These are phyloP conservation scores for Ptychoptera contaminata DNA, from an alignment of 2,888 invertebrate species.

Conservation along the genomic window DNA sequence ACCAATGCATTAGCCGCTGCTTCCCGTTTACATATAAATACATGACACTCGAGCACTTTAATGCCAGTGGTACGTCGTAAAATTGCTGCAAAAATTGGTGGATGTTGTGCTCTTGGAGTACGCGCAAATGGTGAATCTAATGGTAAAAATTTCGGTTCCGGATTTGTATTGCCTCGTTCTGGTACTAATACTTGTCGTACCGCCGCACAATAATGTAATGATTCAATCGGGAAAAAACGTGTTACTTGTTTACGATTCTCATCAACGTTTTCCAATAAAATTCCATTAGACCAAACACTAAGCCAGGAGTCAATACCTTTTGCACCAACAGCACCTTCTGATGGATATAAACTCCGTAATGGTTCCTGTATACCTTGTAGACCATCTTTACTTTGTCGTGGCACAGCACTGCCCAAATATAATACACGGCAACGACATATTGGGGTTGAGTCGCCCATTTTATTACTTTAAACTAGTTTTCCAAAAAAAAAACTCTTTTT, in stretches of 20 bases:
- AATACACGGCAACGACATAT: conserved; percentile 93
- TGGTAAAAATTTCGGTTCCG: conserved; percentile 79
- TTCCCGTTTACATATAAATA: conserved; percentile 92
- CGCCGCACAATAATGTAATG: conserved; percentile 90
- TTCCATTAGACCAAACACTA: conserved; percentile 93
- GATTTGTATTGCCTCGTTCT: conserved; percentile 42
- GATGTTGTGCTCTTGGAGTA: conserved; percentile 82
- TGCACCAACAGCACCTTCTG: conserved; percentile 76
- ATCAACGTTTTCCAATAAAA: conserved; percentile 88
- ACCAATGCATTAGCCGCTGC: conserved; percentile 96
- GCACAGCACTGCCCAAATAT: conserved; percentile 91
- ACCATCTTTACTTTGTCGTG: conserved; percentile 95
- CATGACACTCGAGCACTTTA: conserved; percentile 96
- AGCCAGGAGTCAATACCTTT: conserved; percentile 92
- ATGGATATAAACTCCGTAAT: conserved; percentile 85
- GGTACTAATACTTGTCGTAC: conserved; percentile 69
- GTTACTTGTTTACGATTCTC: conserved; percentile 89
- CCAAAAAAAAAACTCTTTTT: conserved; percentile 1
- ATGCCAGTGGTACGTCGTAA: conserved; percentile 90
- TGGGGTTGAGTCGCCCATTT: conserved; percentile 67
- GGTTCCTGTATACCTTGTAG: conserved; percentile 96
- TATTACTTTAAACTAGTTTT: conserved; percentile 4
- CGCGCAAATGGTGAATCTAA: conserved; percentile 92
- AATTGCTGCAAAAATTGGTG: conserved; percentile 93
- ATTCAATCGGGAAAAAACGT: conserved; percentile 89